Conservation (phyloP, 2,113 vertebrate genomes). For the Lophochroa leadbeateri region DNA sequence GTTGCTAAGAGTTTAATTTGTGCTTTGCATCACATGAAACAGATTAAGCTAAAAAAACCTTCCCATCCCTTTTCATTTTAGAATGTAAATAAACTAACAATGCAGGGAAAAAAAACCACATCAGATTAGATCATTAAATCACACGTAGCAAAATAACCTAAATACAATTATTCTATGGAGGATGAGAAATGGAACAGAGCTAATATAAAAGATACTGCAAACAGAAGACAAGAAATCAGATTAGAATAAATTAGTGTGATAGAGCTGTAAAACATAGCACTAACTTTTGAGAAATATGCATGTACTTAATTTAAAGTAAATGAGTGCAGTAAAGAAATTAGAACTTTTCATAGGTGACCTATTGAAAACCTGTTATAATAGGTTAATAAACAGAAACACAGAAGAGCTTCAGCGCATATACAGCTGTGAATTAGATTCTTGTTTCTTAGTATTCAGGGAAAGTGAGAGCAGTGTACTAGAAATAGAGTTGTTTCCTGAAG, state of each 20-base stretch:
- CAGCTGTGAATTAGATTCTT: background rate
- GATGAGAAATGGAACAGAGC: background rate
- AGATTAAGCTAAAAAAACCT: background rate
- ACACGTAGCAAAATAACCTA: background rate
- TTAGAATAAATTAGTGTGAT: background rate
- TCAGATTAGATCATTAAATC: background rate
- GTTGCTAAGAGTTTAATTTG: background rate
- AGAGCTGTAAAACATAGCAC: background rate
- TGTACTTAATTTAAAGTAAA: background rate
- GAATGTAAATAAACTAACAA: background rate
- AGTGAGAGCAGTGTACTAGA: background rate
- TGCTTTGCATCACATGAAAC: background rate
- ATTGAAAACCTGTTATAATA: background rate
- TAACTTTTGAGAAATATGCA: background rate
- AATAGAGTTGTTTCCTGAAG: constrained; percentile 8
- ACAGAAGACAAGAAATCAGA: background rate
- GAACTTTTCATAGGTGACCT: background rate
- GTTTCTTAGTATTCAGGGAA: background rate
- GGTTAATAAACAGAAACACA: background rate
- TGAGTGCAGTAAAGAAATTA: background rate
- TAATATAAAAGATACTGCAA: background rate
- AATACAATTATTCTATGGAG: background rate
- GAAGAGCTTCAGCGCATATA: background rate
- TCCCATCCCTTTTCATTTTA: background rate
- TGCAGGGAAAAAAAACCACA: background rate